phyloP scores from a whole-genome alignment of 1,140 invertebrate species.

The Pogonognathellus flavescens region DNA sequence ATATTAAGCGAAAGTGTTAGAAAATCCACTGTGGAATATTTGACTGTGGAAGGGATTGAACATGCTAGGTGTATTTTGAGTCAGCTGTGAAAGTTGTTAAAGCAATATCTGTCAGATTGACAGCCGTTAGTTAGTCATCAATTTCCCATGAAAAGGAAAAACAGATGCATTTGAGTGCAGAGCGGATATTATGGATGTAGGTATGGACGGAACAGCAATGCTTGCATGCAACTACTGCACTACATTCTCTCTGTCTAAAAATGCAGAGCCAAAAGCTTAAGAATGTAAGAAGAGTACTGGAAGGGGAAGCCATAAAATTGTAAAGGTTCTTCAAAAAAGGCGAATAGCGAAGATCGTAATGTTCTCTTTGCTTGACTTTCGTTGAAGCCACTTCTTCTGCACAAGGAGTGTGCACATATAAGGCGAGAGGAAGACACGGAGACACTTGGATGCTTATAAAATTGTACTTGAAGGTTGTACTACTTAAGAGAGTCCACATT shows the following conservation, averaged over 20 bases:
- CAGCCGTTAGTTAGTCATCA: constrained; percentile 38
- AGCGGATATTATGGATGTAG: constrained; percentile 25
- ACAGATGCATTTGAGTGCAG: constrained; percentile 43
- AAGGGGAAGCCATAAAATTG: constrained; percentile 35
- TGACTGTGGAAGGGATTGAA: not conserved
- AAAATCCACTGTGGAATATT: not conserved
- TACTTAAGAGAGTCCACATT: no score
- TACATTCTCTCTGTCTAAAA: not conserved
- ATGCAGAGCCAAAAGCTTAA: not conserved
- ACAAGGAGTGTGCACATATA: no score
- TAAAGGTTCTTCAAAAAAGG: constrained; percentile 28
- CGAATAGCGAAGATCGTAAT: constrained; percentile 34
- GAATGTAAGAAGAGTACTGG: not conserved
- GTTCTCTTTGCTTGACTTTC: not conserved
- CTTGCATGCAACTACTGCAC: not conserved
- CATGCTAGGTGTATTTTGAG: not conserved
- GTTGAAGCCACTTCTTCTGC: not conserved
- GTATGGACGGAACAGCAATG: not conserved
- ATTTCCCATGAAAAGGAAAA: constrained; percentile 33
- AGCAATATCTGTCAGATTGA: constrained; percentile 35
- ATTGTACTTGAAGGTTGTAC: no score
- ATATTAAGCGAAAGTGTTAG: not conserved
- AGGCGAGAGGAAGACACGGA: no score
- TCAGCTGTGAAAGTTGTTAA: not conserved
- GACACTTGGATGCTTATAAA: no score